Conservation (phyloP, 2,113 vertebrate species). For the Engystomops pustulosus region DNA sequence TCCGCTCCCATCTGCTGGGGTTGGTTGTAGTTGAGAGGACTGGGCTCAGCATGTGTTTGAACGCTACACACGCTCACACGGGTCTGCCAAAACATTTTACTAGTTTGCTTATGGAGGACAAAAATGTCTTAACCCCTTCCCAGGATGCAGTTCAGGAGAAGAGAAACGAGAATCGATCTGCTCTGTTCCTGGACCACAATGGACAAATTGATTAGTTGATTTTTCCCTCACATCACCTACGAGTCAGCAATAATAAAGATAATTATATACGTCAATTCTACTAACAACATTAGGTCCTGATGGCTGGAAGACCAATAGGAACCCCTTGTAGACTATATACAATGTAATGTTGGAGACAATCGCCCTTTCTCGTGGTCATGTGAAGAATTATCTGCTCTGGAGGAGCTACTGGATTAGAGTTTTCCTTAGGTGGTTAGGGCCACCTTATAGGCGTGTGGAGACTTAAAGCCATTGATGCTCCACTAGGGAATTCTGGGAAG, state of each 20-base stretch:
- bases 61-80: not conserved
- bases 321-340: not conserved
- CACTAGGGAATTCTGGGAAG: no score
- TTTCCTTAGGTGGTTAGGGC: no score
- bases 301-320: not conserved
- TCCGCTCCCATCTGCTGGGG: conserved; percentile 24
- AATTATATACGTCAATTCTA: not conserved
- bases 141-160: conserved; percentile 4
- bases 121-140: conserved; percentile 38
- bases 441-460: no score
- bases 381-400: no score
- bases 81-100: conserved; percentile 33
- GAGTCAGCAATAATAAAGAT: not conserved
- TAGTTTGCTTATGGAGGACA: conserved; percentile 14
- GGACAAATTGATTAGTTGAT: not conserved
- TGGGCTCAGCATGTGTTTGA: conserved; percentile 17
- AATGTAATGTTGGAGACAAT: not conserved
- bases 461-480: no score
- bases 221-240: not conserved
- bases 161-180: not conserved
- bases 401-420: no score
- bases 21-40: conserved; percentile 28
- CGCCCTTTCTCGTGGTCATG: not conserved
- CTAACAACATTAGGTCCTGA: not conserved
- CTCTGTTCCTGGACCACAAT: not conserved